These are phyloP conservation scores for human DNA, from an alignment of 2,113 vertebrate genomes.

Conservation along the genomic window DNA sequence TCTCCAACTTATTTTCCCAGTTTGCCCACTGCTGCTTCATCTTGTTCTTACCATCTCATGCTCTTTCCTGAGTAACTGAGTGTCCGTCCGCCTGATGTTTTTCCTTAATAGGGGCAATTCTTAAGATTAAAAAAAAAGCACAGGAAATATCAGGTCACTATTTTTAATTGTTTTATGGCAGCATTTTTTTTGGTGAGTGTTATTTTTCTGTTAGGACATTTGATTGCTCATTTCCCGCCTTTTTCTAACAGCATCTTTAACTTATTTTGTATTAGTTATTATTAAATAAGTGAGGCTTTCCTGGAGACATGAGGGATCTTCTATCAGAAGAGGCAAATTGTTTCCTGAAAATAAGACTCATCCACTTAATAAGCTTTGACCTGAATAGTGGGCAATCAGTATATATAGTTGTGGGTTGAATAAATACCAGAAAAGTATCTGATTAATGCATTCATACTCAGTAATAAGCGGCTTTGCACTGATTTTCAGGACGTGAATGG, in stretches of 20 bases:
- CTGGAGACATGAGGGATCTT: neutral
- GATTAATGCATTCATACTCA: neutral
- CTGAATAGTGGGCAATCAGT: neutral
- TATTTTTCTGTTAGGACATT: neutral
- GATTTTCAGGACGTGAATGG: neutral
- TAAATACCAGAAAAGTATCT: neutral
- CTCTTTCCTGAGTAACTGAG: neutral
- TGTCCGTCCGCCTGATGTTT: neutral
- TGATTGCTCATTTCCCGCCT: neutral
- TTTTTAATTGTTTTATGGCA: neutral
- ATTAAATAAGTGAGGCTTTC: neutral
- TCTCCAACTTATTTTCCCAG: neutral
- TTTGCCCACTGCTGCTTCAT: neutral
- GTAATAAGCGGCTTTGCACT: neutral
- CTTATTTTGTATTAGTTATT: neutral
- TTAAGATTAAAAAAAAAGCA: neutral
- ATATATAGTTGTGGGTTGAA: neutral
- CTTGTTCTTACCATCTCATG: neutral
- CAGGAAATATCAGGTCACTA: neutral
- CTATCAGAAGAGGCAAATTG: neutral
- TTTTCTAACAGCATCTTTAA: neutral
- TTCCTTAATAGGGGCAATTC: neutral
- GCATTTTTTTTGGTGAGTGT: neutral
- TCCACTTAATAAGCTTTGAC: neutral
- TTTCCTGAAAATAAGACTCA: neutral